A percentile compares a stretch with the other conserved stretches of the same genome.
Evolutionary conservation across 2,888 invertebrate genomes (phyloP).

Genomic region (Gastrophysa polygoni): DNA sequence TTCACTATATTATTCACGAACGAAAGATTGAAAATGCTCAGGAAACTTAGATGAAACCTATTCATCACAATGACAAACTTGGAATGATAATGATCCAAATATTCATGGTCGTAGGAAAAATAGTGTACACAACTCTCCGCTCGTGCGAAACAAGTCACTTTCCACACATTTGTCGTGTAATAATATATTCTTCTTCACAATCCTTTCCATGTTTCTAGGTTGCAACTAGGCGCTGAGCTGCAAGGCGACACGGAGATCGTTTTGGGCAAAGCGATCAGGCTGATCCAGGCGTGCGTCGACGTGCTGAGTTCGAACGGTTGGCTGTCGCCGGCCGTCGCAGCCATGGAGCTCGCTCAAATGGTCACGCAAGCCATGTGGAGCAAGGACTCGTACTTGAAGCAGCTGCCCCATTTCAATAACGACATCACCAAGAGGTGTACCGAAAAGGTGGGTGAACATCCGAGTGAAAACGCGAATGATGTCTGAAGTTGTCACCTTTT

Average conservation of each 20-base stretch:
- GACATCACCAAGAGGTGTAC: constrained; percentile 91
- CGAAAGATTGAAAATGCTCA: too few relatives aligned
- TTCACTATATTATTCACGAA: too few relatives aligned
- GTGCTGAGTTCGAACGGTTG: constrained; percentile 95
- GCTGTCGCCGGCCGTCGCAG: constrained; percentile 97
- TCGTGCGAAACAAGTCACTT: too few relatives aligned
- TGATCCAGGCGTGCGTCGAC: constrained; percentile 95
- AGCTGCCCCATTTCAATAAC: constrained; percentile 91
- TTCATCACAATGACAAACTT: too few relatives aligned
- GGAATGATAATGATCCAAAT: too few relatives aligned
- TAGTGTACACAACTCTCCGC: too few relatives aligned
- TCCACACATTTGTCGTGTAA: too few relatives aligned
- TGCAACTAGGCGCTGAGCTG: constrained; percentile 93
- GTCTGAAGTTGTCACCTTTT: too few relatives aligned
- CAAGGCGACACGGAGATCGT: constrained; percentile 95
- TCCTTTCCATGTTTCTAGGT: constrained; percentile 47
- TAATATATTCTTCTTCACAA: too few relatives aligned
- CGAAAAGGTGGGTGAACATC: constrained; percentile 76
- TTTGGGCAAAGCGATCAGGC: constrained; percentile 80
- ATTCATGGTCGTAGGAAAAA: too few relatives aligned
- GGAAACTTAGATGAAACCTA: too few relatives aligned
- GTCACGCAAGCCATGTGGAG: constrained; percentile 99
- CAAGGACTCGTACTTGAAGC: constrained; percentile 96
- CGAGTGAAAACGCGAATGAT: too few relatives aligned
- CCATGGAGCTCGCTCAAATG: constrained; percentile 99